phyloP scores from a whole-genome alignment of 2,888 invertebrate genomes.

The Zygogramma bicolorata region DNA sequence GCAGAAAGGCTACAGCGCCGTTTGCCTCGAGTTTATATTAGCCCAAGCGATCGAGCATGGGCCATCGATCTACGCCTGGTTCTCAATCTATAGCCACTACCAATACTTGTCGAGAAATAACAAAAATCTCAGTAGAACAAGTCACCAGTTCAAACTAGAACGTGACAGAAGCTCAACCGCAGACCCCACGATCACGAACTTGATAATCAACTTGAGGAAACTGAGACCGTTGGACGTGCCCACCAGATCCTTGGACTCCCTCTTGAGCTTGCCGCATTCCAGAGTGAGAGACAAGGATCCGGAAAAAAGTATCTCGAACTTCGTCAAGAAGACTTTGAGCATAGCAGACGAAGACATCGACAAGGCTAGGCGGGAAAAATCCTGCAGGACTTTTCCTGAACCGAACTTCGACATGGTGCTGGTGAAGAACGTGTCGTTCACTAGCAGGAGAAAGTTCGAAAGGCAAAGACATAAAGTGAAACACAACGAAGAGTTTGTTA shows the following conservation, averaged over 20 bases:
- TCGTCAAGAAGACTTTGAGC: conserved; percentile 8
- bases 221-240: conserved; percentile 6
- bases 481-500: background rate
- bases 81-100: conserved; percentile 38
- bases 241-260: conserved; percentile 37
- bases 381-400: background rate
- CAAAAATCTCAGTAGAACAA: background rate
- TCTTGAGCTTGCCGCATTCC: conserved; percentile 16
- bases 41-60: conserved; percentile 46
- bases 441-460: background rate
- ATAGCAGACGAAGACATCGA: conserved; percentile 20
- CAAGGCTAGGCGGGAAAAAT: conserved; percentile 17
- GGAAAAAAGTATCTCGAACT: conserved; percentile 18
- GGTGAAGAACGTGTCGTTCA: background rate
- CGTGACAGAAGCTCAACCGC: conserved; percentile 22
- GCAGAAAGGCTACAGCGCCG: conserved; percentile 36
- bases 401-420: background rate
- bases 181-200: conserved; percentile 23
- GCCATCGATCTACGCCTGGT: conserved; percentile 47
- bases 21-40: conserved; percentile 45
- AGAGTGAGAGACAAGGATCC: background rate
- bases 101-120: background rate
- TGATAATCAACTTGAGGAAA: conserved; percentile 20
- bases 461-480: background rate
- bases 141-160: background rate